phyloP scores from a whole-genome alignment of 2,797 vertebrate genomes.

The Acanthis flammea region DNA sequence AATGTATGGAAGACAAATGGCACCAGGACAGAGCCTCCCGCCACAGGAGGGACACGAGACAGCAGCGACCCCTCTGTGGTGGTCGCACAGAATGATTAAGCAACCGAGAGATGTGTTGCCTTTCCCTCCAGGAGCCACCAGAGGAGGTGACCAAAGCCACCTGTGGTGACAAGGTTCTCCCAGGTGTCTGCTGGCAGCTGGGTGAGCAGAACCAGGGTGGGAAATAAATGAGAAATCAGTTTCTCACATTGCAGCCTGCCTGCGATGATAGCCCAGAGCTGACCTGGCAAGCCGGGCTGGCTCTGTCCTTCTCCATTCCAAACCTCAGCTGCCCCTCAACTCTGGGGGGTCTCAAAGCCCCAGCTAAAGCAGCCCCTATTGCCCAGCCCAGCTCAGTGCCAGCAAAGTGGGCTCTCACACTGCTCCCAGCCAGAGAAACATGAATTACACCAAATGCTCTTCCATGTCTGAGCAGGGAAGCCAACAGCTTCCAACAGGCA shows the following conservation, averaged over 20 bases:
- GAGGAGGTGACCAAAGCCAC: background rate
- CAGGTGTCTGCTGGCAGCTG: background rate
- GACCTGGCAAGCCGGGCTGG: background rate
- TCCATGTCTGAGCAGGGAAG: background rate
- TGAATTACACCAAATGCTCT: background rate
- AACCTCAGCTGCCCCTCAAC: background rate
- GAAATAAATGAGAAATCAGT: background rate
- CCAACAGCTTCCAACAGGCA: background rate
- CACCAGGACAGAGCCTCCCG: background rate
- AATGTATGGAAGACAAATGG: conserved; percentile 56
- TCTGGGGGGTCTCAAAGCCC: background rate
- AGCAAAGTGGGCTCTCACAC: background rate
- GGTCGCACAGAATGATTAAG: background rate
- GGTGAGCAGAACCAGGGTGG: background rate
- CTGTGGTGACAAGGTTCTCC: background rate
- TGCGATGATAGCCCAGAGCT: background rate
- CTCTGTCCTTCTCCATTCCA: background rate
- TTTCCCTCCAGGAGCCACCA: background rate
- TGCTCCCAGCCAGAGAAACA: background rate
- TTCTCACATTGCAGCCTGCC: background rate
- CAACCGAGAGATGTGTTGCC: background rate
- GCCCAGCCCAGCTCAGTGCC: background rate
- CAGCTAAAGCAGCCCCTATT: background rate
- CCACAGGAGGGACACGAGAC: background rate
- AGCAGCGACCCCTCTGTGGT: background rate